Evolutionary conservation across 2,113 vertebrate species (phyloP).

Genomic region (Daboia siamensis): DNA sequence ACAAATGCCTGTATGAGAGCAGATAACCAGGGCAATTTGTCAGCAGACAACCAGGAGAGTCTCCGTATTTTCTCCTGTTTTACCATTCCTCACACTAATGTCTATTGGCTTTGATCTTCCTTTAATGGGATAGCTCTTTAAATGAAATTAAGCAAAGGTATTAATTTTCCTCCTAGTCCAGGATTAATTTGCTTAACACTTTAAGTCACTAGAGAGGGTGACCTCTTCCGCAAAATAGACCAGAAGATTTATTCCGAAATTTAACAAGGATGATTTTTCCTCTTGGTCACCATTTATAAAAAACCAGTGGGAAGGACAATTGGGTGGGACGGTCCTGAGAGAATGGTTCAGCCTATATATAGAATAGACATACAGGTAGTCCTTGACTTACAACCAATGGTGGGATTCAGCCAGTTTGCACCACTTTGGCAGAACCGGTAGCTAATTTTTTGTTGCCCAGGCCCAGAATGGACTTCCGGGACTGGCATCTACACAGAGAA

Average conservation of each 20-base stretch:
- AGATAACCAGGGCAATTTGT: neutral
- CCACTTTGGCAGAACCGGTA: too few species aligned
- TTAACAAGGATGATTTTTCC: neutral
- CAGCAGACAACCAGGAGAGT: neutral
- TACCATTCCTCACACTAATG: neutral
- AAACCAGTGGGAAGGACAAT: neutral
- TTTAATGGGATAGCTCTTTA: neutral
- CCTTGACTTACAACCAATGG: too few species aligned
- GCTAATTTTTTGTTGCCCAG: too few species aligned
- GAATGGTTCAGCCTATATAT: neutral
- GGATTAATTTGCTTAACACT: neutral
- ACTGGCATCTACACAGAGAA: too few species aligned
- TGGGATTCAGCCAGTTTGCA: too few species aligned
- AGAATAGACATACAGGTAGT: neutral
- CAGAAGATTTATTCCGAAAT: neutral
- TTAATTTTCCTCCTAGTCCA: neutral
- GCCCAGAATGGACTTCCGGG: too few species aligned
- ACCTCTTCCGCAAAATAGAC: neutral
- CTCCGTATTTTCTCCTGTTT: neutral
- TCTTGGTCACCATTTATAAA: neutral
- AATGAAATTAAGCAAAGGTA: neutral
- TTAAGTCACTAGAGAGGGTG: neutral
- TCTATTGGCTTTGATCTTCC: neutral
- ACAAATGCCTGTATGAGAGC: neutral
- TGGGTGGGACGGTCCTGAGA: neutral